Evolutionary conservation across 2,888 invertebrate species (phyloP).

Genomic region (Cinara cedri): DNA sequence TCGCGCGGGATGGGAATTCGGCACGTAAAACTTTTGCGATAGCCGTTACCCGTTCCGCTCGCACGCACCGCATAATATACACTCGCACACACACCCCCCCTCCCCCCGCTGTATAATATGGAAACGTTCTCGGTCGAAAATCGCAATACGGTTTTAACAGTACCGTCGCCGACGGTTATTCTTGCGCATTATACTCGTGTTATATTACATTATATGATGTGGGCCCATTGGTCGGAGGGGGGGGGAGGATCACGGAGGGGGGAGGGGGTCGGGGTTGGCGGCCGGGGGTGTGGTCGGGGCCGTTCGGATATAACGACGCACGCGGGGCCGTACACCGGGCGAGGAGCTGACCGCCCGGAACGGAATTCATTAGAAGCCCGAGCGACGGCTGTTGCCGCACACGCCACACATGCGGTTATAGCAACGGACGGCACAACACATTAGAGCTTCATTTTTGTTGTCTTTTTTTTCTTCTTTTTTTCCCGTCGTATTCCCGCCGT

Average conservation of each 20-base stretch:
- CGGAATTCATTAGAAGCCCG: conserved; percentile 31
- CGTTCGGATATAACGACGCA: not conserved
- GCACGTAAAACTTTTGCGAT: too few relatives aligned
- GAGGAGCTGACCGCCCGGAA: conserved; percentile 33
- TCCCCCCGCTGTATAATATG: too few relatives aligned
- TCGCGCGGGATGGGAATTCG: not conserved
- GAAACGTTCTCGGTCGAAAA: not conserved
- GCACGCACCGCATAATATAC: not conserved
- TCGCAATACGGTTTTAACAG: conserved; percentile 2
- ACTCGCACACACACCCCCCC: not conserved
- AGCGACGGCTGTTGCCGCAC: conserved; percentile 30
- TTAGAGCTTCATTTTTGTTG: conserved; percentile 42
- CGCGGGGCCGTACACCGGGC: conserved; percentile 7
- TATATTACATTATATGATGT: too few relatives aligned
- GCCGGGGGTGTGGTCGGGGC: too few relatives aligned
- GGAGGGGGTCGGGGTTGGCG: too few relatives aligned
- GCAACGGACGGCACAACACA: conserved; percentile 48
- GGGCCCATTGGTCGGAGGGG: too few relatives aligned
- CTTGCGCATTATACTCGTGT: too few relatives aligned
- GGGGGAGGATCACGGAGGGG: too few relatives aligned
- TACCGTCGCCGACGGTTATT: not conserved
- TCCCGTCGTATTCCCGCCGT: not conserved
- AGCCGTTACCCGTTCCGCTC: not conserved
- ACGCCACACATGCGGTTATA: conserved; percentile 12
- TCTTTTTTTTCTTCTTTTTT: conserved; percentile 4